Conservation (phyloP, 2,113 vertebrate species). For the Motacilla tschutschensis region DNA sequence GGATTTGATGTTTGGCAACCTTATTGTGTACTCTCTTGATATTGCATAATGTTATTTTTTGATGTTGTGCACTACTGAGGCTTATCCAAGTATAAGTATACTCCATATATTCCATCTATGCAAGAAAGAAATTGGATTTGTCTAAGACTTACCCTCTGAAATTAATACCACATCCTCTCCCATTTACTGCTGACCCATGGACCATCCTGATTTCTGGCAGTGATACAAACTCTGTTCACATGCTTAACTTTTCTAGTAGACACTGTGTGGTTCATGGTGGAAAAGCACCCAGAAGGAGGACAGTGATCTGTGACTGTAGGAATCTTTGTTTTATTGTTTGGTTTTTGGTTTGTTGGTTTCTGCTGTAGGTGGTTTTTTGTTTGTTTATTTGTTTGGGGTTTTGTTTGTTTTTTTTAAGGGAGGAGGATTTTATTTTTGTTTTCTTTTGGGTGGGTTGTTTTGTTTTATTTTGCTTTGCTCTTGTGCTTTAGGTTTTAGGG, state of each 20-base stretch:
- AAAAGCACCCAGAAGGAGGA: neutral
- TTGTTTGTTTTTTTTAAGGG: rapidly evolving
- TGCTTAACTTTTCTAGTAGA: neutral
- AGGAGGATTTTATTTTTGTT: neutral
- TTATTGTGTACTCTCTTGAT: slow-evolving; percentile 9
- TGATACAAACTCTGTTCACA: neutral
- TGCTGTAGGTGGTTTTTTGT: neutral
- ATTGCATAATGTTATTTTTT: slow-evolving; percentile 51
- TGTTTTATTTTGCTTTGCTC: neutral
- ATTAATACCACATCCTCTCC: slow-evolving; percentile 17
- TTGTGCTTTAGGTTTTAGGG: neutral
- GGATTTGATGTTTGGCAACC: slow-evolving; percentile 40
- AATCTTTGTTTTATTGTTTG: neutral
- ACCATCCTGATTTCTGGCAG: neutral
- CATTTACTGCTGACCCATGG: neutral
- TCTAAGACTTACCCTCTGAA: slow-evolving; percentile 9
- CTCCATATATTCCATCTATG: slow-evolving; percentile 3
- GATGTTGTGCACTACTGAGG: slow-evolving; percentile 26
- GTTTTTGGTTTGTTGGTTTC: neutral
- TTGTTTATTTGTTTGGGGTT: neutral
- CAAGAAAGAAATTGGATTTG: slow-evolving; percentile 38
- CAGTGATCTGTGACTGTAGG: rapidly evolving
- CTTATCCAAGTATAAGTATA: neutral
- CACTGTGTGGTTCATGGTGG: neutral
- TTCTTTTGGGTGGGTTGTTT: neutral